These are phyloP conservation scores for Nothocercus nigrocapillus DNA, from an alignment of 2,113 vertebrate genomes.

Conservation along the genomic window DNA sequence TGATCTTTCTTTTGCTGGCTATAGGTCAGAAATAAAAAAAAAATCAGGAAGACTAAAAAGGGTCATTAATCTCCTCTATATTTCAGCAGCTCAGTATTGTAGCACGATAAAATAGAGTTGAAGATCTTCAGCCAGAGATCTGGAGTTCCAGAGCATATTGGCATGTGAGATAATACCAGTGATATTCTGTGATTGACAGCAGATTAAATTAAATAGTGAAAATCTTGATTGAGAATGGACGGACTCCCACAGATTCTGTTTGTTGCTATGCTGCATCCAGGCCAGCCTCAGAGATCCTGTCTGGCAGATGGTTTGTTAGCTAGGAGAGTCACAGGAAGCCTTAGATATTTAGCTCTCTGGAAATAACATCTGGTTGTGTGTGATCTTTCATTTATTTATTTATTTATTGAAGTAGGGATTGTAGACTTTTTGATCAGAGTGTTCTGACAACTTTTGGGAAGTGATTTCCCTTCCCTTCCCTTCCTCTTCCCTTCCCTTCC, in stretches of 20 bases:
- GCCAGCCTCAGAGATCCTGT: not conserved
- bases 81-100: not conserved
- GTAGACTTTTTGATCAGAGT: not conserved
- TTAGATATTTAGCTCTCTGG: slow-evolving; percentile 18
- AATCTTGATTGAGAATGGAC: slow-evolving; percentile 3
- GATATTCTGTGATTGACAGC: not conserved
- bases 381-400: not conserved
- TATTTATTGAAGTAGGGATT: not conserved
- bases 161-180: slow-evolving; percentile 12
- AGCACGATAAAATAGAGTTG: slow-evolving; percentile 18
- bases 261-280: slow-evolving; percentile 1
- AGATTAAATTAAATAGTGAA: slow-evolving; percentile 40
- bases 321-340: not conserved
- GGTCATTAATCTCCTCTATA: not conserved
- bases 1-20: not conserved
- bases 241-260: not conserved
- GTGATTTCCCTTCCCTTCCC: not conserved
- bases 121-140: slow-evolving; percentile 18
- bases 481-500: not conserved
- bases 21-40: slow-evolving; percentile 20
- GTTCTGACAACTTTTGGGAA: not conserved
- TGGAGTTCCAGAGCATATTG: slow-evolving; percentile 9
- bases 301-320: slow-evolving; percentile 48
- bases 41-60: slow-evolving; percentile 41
- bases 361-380: not conserved